phyloP scores from a whole-genome alignment of 2,797 vertebrate species.

The Acanthurus leucopareius region DNA sequence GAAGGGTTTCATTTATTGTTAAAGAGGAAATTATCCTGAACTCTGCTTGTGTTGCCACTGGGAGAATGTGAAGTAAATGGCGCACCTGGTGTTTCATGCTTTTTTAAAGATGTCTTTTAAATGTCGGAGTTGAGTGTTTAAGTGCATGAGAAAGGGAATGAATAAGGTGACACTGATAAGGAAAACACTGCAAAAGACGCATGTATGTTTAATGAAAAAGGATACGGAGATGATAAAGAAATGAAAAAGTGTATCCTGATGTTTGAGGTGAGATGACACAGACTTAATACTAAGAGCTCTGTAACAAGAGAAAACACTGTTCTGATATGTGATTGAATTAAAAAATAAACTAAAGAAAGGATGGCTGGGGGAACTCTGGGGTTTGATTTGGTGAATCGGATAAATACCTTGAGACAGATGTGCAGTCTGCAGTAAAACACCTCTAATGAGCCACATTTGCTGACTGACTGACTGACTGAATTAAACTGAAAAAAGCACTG shows the following conservation, averaged over 20 bases:
- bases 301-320: neutral
- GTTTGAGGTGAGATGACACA: neutral
- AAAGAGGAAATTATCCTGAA: conserved; percentile 28
- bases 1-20: conserved; percentile 32
- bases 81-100: conserved; percentile 25
- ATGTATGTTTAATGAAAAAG: neutral
- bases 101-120: neutral
- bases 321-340: neutral
- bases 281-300: neutral
- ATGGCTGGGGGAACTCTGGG: neutral
- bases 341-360: conserved; percentile 15
- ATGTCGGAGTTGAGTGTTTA: neutral
- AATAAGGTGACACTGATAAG: neutral
- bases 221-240: too few species aligned
- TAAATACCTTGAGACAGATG: conserved; percentile 16
- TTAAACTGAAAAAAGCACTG: conserved; percentile 9
- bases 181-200: neutral
- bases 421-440: conserved; percentile 14
- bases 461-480: conserved; percentile 18
- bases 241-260: neutral
- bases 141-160: conserved; percentile 37
- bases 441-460: conserved; percentile 25
- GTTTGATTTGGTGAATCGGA: neutral
- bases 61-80: conserved; percentile 32
- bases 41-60: conserved; percentile 1